Base-by-base conservation (phyloP, 2,888 invertebrate species). In the Pocota personata region DNA sequence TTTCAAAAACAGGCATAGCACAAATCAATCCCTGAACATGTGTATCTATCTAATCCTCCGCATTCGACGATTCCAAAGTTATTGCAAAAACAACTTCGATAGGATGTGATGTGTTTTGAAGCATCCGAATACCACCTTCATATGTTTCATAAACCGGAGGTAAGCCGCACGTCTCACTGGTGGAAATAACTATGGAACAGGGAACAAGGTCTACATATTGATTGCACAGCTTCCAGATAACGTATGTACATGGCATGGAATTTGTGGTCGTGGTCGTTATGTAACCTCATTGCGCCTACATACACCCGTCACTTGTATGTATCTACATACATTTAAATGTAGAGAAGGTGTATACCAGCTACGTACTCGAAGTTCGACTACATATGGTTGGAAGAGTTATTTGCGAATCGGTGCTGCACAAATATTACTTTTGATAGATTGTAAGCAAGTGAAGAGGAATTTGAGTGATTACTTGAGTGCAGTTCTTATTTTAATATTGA, bases 21-120 rank as follows among this genome's bases (percentile, higher is more conserved):
- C 35, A 72, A 66, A 83, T 83, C 72, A 64, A 76, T 77, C 57
- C 32, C 50, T 50, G 71, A 66, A 58, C 64, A 52, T 76, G 40
- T 71, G 58, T 76, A 30, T 58, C 57, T 43, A 62, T 50, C 52
- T 50, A 35, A 60, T 58, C 14, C 37, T 24, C 48, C 2, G 3
- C 55, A 48, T 46, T 48, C 32, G 43, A 66, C 66, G 66, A 35
- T 24, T 21, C 30, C 19, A 24, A 64, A 79, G 58, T 72, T 72
- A 67, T 76, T 66, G 35, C 67, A 37, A 75, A 75, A 75, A 52
- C 80, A 80, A 48, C 73, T 69, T 72, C 35, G 40, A 58, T 60
- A 24, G 40, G 24, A 71, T 55, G 37, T 27, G 16, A 71, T 55
- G 32, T 72, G 37, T 37, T 52, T 24, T 16, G 35, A 52, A 50